Base-by-base conservation (phyloP, 30 jellyfish, hydroid and myxozoan species). In the Morbakka virulenta region DNA sequence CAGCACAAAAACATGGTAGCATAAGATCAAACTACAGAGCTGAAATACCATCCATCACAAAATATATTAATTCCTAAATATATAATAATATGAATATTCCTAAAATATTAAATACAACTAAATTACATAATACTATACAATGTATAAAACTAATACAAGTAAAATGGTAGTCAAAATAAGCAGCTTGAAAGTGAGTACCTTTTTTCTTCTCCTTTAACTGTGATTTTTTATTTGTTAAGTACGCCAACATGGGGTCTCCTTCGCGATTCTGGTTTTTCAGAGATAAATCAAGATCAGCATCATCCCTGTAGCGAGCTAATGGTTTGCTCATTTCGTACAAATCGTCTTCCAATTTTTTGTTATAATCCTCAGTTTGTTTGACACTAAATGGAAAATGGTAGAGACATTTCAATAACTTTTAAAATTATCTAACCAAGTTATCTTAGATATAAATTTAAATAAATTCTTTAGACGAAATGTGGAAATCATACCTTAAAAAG, bases 191-290 rank as follows among this genome's bases (percentile, higher is more conserved):
- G n/a, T n/a, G n/a, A n/a, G n/a, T 21, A 69, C 81, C 94, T 28
- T 71, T 71, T 76, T 86, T 81, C 36, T 82, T 86, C 62, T 86
- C 86, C 1, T 67, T 51, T 50, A 74, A 26, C 61, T 86, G 85
- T 0, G 89, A 32, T 23, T 69, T 74, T 9, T 78, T 72, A 48
- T 87, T 94, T 49, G 64, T 24, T 25, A 94, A 69, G 67, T 66
- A 94, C 4, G 84, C 95, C 20, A 87, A 62, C 99, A 94, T 87
- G 22, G 99, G 99, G 53, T 94, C 99, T 29, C 82, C 99, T 24
- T 76, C 95, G 30, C 99, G 79, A 25, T 71, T 83, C 50, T 87
- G 91, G 21, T 71, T 65, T 34, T 79, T 82, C 70, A 94, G 64
- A 68, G 72, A 27, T 13, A 22, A 75, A 74, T 94, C 99, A 0